Conservation (phyloP, 2,113 vertebrate species). For the Corydoras maculifer region DNA sequence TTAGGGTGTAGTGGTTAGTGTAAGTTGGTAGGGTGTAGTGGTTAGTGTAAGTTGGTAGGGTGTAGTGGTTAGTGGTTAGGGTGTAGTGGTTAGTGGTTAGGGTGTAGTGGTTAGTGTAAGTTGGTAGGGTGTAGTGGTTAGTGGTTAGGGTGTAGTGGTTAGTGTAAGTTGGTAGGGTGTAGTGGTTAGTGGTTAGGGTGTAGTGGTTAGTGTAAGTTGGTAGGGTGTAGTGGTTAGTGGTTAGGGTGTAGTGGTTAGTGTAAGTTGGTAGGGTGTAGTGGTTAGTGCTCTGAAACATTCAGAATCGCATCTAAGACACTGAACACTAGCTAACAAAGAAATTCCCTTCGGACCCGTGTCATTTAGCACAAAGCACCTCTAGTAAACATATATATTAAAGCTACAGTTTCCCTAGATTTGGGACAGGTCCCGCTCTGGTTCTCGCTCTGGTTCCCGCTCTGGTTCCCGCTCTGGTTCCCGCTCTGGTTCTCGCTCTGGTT, state of each 20-base stretch:
- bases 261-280: neutral
- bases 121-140: neutral
- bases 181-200: neutral
- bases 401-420: conserved; percentile 2
- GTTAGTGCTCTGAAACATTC: neutral
- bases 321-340: neutral
- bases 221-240: neutral
- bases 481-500: no score
- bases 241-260: neutral
- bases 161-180: neutral
- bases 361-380: conserved; percentile 2
- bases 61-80: neutral
- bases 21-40: neutral
- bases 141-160: neutral
- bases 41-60: neutral
- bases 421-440: neutral
- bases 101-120: neutral
- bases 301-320: neutral
- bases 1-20: neutral
- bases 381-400: conserved; percentile 22
- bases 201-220: neutral
- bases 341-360: conserved; percentile 17
- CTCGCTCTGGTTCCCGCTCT: no score
- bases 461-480: no score
- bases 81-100: neutral